phyloP scores from a whole-genome alignment of 64 coral and sea anemone genomes.

The Stylophora pistillata region DNA sequence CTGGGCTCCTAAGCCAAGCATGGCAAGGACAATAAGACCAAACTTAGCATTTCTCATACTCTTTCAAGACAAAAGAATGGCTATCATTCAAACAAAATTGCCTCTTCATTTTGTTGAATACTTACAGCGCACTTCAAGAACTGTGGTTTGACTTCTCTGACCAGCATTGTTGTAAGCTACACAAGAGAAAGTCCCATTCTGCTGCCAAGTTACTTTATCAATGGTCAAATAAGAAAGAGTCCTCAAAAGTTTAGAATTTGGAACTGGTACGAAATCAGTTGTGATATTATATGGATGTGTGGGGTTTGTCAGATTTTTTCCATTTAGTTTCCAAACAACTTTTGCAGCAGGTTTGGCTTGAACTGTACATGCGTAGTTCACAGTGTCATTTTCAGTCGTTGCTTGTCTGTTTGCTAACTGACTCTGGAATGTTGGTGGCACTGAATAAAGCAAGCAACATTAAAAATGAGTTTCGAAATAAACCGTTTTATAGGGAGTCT shows the following conservation, averaged over 20 bases:
- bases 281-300: not conserved
- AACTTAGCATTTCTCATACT: no score
- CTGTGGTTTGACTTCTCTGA: not conserved
- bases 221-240: conserved; percentile 29
- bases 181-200: conserved; percentile 58
- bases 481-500: no score
- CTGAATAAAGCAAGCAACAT: not conserved
- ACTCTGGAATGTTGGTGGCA: not conserved
- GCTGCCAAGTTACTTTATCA: conserved; percentile 43
- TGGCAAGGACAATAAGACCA: no score
- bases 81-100: no score
- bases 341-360: conserved; percentile 55
- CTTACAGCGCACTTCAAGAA: conserved; percentile 62
- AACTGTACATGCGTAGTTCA: conserved; percentile 60
- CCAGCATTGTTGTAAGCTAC: conserved; percentile 64
- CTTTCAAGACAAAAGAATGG: no score
- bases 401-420: not conserved
- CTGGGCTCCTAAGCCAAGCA: no score
- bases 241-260: not conserved
- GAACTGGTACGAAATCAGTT: not conserved
- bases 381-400: conserved; percentile 64
- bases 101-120: no score
- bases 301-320: conserved; percentile 28
- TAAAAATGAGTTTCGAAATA: no score
- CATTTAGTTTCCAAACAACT: conserved; percentile 55